These are phyloP conservation scores for Tromatobia lineatoria DNA, from an alignment of 2,888 invertebrate species.

Conservation along the genomic window DNA sequence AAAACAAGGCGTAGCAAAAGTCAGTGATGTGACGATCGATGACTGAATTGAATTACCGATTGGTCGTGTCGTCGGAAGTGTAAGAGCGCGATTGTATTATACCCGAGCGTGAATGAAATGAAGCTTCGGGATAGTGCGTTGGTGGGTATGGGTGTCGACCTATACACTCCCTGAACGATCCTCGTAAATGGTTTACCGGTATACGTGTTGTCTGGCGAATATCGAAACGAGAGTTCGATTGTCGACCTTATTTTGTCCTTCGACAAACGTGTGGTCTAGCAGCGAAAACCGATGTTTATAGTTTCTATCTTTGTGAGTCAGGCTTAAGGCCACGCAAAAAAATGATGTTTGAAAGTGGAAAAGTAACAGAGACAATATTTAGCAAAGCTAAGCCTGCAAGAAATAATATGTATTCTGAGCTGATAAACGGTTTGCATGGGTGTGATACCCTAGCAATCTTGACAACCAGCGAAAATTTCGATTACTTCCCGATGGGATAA, in stretches of 20 bases:
- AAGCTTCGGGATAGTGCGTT: slow-evolving; percentile 40
- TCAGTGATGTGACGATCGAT: slow-evolving; percentile 35
- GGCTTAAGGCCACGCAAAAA: neutral
- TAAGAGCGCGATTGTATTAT: slow-evolving; percentile 44
- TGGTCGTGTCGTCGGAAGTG: slow-evolving; percentile 38
- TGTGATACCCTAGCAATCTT: no score
- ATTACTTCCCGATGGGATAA: no score
- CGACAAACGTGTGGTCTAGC: slow-evolving; percentile 13
- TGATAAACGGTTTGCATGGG: neutral
- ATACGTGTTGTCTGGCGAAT: slow-evolving; percentile 31
- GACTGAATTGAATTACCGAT: slow-evolving; percentile 61
- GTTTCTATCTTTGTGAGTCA: neutral
- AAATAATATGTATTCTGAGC: no score
- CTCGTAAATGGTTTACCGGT: slow-evolving; percentile 50
- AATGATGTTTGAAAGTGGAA: neutral
- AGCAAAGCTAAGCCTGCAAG: no score
- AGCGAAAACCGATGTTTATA: slow-evolving; percentile 19
- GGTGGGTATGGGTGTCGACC: slow-evolving; percentile 7
- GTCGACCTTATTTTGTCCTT: slow-evolving; percentile 16
- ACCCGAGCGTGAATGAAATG: slow-evolving; percentile 57
- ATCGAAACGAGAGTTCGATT: neutral
- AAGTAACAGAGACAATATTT: neutral
- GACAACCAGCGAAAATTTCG: no score
- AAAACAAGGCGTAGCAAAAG: slow-evolving; percentile 9
- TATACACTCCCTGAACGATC: slow-evolving; percentile 11